phyloP scores from a whole-genome alignment of 92 coral and sea anemone species.

The Pocillopora grandis region DNA sequence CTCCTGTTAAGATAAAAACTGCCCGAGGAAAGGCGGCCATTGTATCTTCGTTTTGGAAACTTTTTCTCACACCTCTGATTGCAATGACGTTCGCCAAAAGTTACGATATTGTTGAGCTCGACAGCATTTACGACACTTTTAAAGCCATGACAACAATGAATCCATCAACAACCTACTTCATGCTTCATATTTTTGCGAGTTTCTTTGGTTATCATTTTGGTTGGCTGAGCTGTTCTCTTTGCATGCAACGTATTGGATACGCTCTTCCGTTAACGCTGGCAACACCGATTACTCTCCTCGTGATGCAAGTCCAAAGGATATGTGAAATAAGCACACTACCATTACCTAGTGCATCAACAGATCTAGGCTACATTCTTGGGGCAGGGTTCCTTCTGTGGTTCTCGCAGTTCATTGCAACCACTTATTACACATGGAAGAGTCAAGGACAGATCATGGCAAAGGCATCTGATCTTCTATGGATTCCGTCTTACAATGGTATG shows the following conservation, averaged over 20 bases:
- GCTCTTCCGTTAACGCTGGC: conserved; percentile 60
- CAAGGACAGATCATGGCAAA: conserved; percentile 59
- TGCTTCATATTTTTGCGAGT: conserved; percentile 46
- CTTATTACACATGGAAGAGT: conserved; percentile 57
- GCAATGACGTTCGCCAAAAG: conserved; percentile 14
- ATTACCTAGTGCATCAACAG: conserved; percentile 35
- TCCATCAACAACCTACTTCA: conserved; percentile 44
- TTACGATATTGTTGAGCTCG: conserved; percentile 4
- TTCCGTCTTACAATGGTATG: conserved; percentile 65
- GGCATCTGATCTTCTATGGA: conserved; percentile 50
- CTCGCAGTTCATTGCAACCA: conserved; percentile 46
- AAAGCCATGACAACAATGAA: conserved; percentile 40
- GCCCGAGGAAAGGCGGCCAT: neutral
- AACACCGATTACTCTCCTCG: conserved; percentile 44
- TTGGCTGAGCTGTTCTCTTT: conserved; percentile 56
- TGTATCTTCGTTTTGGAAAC: conserved; percentile 7
- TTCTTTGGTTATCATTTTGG: conserved; percentile 53
- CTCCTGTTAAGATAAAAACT: neutral
- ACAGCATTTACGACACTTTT: conserved; percentile 39
- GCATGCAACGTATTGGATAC: conserved; percentile 61
- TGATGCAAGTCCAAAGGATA: conserved; percentile 37
- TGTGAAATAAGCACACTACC: conserved; percentile 22
- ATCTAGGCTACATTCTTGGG: conserved; percentile 11
- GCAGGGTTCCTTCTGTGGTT: conserved; percentile 43
- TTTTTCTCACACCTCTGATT: conserved; percentile 24